Base-by-base conservation (phyloP, 2,113 vertebrate genomes). In the Pristiophorus japonicus region DNA sequence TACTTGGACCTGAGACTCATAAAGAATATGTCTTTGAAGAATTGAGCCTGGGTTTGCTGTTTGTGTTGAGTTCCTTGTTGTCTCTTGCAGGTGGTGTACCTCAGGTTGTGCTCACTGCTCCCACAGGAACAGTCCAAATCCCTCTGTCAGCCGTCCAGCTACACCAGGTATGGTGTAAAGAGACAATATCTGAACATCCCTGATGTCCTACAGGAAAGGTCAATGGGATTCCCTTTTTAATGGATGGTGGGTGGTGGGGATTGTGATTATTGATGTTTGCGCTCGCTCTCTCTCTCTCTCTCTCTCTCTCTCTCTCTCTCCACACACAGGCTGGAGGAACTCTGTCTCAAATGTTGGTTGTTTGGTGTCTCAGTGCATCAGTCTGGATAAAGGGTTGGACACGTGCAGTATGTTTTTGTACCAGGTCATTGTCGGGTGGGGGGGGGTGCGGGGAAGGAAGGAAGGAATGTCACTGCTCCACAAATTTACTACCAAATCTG, bases 131-230 rank as follows among this genome's bases (percentile, higher is more conserved):
- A 0, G 98, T 99, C 97, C 99, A 99, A 97, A 99, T 99, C 96
- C 99, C 99, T 0, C 98, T 99, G 96, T 99, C 99, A 59, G 98
- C 99, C 95, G 99, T 99, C 97, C 99, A 99, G 97, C 98, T 99
- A 97, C 99, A 99, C 96, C 98, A 99, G 98, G 99, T 99, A 98
- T 55, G 70, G 55, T 27, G 81, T 24, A 16, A 14, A 30, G 63
- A 92, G 45, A 95, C 12, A 45, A 55, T 91, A 78, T 70, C 18
- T 42, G 85, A 70, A 65, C 95, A 73, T 42, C 73, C 59, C 95
- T 38, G 22, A 34, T 59, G 63, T 55, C 38, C 38, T 38, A 94
- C 59, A 66, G 92, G 92, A 67, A 62, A 94, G 62, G 16, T 94
- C 92, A 94, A 94, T 63, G 63, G 22, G 45, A 30, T 47, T 88